Percentiles rank a stretch among this genome's conserved stretches.
Evolutionary conservation across 2,113 vertebrate genomes (phyloP).

Genomic region (Cyanoramphus novaezelandiae): DNA sequence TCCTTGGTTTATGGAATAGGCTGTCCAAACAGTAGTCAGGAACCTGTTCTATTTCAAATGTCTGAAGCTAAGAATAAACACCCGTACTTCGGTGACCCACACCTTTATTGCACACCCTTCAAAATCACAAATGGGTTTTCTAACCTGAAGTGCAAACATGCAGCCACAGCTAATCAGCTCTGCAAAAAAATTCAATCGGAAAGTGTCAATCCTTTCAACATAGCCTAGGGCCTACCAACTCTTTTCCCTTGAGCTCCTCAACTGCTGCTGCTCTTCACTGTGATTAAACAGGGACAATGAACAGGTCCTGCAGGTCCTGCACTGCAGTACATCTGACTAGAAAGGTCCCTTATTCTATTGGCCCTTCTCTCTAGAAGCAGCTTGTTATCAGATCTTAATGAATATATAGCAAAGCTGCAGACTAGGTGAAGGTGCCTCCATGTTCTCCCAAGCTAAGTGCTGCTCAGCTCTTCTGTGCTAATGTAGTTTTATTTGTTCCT

Average conservation of each 20-base stretch:
- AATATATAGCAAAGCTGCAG: not conserved
- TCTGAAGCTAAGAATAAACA: not conserved
- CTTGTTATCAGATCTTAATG: not conserved
- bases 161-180: constrained; percentile 29
- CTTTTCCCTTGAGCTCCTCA: not conserved
- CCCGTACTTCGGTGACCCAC: not conserved
- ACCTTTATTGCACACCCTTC: constrained; percentile 7
- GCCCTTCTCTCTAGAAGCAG: not conserved
- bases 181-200: constrained; percentile 19
- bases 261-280: not conserved
- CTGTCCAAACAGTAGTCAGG: not conserved
- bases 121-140: constrained; percentile 25
- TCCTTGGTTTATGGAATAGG: not conserved
- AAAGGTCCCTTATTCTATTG: not conserved
- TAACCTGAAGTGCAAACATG: constrained; percentile 8
- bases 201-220: not conserved
- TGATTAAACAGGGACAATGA: not conserved
- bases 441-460: not conserved
- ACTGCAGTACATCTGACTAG: not conserved
- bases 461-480: not conserved
- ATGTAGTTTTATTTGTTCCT: not conserved
- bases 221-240: not conserved
- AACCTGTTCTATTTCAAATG: not conserved
- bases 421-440: not conserved
- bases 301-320: not conserved